phyloP scores from a whole-genome alignment of 2,797 vertebrate genomes.

The Aulostomus chinensis region DNA sequence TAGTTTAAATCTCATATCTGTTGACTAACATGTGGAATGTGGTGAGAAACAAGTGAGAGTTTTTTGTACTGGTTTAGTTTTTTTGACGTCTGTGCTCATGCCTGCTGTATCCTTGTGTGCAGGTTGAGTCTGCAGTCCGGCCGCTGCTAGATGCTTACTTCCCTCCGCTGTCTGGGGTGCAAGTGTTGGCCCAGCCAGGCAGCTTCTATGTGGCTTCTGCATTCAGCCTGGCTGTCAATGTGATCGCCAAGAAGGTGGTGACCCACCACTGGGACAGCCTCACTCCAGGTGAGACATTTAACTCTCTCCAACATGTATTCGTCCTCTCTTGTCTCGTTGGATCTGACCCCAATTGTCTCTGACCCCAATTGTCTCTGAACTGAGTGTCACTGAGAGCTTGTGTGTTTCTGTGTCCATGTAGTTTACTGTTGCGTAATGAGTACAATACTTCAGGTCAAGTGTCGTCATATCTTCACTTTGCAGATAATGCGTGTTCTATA shows the following conservation, averaged over 20 bases:
- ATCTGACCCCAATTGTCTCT: neutral
- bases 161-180: constrained; percentile 88
- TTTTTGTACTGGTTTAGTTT: neutral
- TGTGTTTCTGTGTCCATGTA: neutral
- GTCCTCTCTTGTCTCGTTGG: neutral
- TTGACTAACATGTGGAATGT: neutral
- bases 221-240: constrained; percentile 92
- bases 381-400: neutral
- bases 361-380: too few relatives aligned
- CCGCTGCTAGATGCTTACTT: constrained; percentile 92
- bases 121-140: constrained; percentile 89
- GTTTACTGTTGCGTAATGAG: constrained; percentile 2
- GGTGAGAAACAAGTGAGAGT: neutral
- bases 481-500: too few relatives aligned
- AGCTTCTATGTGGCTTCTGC: constrained; percentile 93
- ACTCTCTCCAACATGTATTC: neutral
- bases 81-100: neutral
- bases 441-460: neutral
- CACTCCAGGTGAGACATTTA: constrained; percentile 77
- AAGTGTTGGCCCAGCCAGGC: constrained; percentile 92
- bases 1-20: too few relatives aligned
- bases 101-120: constrained; percentile 10
- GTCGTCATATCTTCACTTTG: too few relatives aligned
- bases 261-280: constrained; percentile 83
- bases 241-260: constrained; percentile 90